These are phyloP conservation scores for Lordiphosa collinella DNA, from an alignment of 1,140 invertebrate genomes.

Conservation along the genomic window DNA sequence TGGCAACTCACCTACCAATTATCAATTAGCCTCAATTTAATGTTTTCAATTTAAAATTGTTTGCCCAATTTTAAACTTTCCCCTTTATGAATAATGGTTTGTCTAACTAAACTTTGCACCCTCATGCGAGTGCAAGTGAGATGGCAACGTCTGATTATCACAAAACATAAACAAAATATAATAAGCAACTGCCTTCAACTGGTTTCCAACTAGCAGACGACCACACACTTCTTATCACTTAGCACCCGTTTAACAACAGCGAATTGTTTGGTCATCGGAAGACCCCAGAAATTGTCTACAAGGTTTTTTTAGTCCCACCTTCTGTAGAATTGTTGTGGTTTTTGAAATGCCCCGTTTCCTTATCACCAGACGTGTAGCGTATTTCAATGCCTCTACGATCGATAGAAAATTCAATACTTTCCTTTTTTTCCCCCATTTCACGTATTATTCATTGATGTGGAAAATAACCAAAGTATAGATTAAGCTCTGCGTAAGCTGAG, in stretches of 20 bases:
- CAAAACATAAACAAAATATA: constrained; percentile 29
- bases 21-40: too few species aligned
- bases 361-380: constrained; percentile 1
- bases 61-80: neutral
- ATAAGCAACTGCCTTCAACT: constrained; percentile 28
- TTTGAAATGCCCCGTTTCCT: neutral
- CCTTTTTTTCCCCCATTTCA: constrained; percentile 23
- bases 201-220: constrained; percentile 32
- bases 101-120: constrained; percentile 33
- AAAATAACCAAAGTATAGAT: constrained; percentile 57
- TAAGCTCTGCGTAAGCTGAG: constrained; percentile 5
- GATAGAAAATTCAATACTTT: constrained; percentile 33
- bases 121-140: constrained; percentile 19
- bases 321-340: neutral
- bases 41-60: too few species aligned
- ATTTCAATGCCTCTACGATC: constrained; percentile 23
- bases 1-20: too few species aligned
- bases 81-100: constrained; percentile 5
- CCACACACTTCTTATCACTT: constrained; percentile 41
- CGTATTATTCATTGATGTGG: constrained; percentile 32
- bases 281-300: constrained; percentile 24
- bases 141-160: constrained; percentile 33
- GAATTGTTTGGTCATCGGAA: constrained; percentile 25
- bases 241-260: constrained; percentile 30
- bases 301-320: neutral